A percentile compares a stretch with the other conserved stretches of the same genome.
These are phyloP conservation scores for Megastigmus dorsalis DNA, from an alignment of 2,888 invertebrate genomes.

Conservation along the genomic window DNA sequence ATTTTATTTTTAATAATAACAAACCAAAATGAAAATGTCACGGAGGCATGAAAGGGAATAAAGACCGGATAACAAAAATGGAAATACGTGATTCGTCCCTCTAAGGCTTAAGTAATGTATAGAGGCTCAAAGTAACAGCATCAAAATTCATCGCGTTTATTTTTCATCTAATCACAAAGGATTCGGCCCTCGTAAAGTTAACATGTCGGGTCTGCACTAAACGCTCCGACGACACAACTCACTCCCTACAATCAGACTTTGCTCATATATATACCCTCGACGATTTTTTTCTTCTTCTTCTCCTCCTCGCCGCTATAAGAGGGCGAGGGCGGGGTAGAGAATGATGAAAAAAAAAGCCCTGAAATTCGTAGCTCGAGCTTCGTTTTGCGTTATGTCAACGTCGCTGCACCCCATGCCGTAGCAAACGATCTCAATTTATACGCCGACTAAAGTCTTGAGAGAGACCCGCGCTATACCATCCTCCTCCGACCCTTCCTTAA, in stretches of 20 bases:
- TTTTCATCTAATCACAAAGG: slow-evolving; percentile 20
- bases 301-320: neutral
- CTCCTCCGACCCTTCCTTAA: neutral
- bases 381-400: slow-evolving; percentile 23
- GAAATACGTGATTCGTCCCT: no score
- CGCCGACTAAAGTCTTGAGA: neutral
- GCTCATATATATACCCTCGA: neutral
- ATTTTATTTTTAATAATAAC: no score
- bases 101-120: no score
- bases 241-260: neutral
- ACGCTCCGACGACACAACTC: neutral
- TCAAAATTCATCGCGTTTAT: slow-evolving; percentile 1
- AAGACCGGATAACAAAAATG: no score
- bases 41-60: no score
- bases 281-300: slow-evolving; percentile 3
- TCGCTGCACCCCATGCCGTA: neutral
- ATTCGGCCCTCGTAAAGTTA: slow-evolving; percentile 16
- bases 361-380: slow-evolving; percentile 27
- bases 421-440: slow-evolving; percentile 40
- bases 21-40: no score
- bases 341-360: neutral
- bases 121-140: neutral
- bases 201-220: neutral
- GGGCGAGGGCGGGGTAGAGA: no score
- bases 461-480: neutral